Percentiles rank a stretch among this genome's conserved stretches.
phyloP scores from a whole-genome alignment of 2,888 invertebrate genomes.

The Vandiemenella viatica region DNA sequence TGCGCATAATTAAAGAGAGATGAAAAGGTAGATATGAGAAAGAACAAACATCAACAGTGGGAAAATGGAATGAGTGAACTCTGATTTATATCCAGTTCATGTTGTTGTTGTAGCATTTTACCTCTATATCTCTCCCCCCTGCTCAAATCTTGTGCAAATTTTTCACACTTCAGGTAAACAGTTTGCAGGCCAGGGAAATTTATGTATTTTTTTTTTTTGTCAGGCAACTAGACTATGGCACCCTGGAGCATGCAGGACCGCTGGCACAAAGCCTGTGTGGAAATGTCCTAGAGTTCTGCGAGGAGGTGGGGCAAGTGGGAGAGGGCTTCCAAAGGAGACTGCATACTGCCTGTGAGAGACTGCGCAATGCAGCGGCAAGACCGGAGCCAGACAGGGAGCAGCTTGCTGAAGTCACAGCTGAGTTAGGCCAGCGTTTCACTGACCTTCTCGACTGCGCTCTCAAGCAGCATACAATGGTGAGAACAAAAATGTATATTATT shows the following conservation, averaged over 20 bases:
- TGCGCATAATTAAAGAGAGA: too few species aligned
- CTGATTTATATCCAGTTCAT: too few species aligned
- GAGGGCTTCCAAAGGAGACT: too few species aligned
- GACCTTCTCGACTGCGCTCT: conserved; percentile 41
- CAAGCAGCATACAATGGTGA: neutral
- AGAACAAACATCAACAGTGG: too few species aligned
- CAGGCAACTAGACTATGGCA: conserved; percentile 28
- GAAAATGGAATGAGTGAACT: too few species aligned
- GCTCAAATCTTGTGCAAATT: too few species aligned
- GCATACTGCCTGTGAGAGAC: conserved; percentile 26
- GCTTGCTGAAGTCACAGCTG: conserved; percentile 33
- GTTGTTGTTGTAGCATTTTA: too few species aligned
- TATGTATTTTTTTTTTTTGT: conserved; percentile 22
- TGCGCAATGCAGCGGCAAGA: conserved; percentile 14
- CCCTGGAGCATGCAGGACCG: conserved; percentile 29
- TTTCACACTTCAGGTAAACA: too few species aligned
- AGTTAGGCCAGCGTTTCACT: conserved; percentile 38
- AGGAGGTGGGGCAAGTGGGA: too few species aligned
- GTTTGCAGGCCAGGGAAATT: too few species aligned
- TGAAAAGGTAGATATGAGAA: too few species aligned
- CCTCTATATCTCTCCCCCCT: too few species aligned
- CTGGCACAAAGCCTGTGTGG: conserved; percentile 39
- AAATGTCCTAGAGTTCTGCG: conserved; percentile 40
- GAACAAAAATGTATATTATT: neutral
- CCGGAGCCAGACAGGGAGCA: conserved; percentile 11